These are phyloP conservation scores for Neotoma lepida DNA, from an alignment of 2,113 vertebrate species.

Conservation along the genomic window DNA sequence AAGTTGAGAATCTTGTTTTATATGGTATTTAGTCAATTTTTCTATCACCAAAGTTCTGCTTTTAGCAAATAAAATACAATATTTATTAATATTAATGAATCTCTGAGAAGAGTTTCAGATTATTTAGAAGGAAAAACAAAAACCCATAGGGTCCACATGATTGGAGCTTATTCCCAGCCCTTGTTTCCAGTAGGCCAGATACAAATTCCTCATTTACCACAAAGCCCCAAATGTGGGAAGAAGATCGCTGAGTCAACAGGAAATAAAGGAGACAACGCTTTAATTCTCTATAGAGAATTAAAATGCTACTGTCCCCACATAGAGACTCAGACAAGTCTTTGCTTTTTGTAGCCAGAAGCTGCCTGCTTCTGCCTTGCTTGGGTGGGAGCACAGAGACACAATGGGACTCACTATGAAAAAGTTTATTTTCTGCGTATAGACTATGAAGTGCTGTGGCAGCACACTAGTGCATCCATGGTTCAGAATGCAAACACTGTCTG, in stretches of 20 bases:
- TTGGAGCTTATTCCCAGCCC: conserved; percentile 61
- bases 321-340: conserved; percentile 49
- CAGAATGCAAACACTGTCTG: neutral
- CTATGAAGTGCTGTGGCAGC: neutral
- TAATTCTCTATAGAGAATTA: conserved; percentile 58
- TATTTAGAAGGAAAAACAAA: conserved; percentile 64
- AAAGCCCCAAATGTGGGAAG: conserved; percentile 80
- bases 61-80: conserved; percentile 29
- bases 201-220: conserved; percentile 80
- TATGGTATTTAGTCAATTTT: conserved; percentile 14
- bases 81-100: conserved; percentile 22
- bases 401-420: neutral
- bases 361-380: neutral
- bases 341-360: neutral
- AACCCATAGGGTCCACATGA: neutral
- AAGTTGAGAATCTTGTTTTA: conserved; percentile 51
- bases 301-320: conserved; percentile 65
- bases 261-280: conserved; percentile 75
- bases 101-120: conserved; percentile 47
- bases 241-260: conserved; percentile 83
- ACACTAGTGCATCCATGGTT: neutral
- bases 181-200: conserved; percentile 71
- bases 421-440: neutral
- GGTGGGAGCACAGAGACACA: neutral
- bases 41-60: neutral